Base-by-base conservation (phyloP, 1,140 invertebrate species). In the Brachionus calyciflorus region DNA sequence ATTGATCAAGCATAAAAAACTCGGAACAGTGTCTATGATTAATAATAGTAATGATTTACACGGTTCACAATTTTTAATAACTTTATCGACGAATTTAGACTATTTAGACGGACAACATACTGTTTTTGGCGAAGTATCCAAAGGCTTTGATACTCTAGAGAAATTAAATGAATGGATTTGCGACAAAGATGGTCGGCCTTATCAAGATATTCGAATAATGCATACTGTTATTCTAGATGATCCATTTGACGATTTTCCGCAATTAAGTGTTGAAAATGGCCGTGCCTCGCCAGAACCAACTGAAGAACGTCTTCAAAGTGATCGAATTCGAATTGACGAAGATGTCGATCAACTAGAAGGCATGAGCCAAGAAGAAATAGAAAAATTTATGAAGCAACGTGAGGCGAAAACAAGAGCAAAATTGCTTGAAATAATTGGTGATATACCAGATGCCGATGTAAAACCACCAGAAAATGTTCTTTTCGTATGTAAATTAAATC, bases 401-500 rank as follows among this genome's bases (percentile, higher is more conserved):
- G 96, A 99, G 86, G 95, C 94, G 0, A 93, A 93, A 86, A 93
- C 96, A 17, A 88, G 94, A 81, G 96, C 97, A 7, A 96, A 96
- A 19, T 94, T 99, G 79, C 87, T 99, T 46, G 96, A 99, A 89
- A 98, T 99, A 87, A 93, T 86, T 79, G 80, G 77, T 1, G 17
- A 77, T 24, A 37, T 77, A 30, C 60, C 70, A 12, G 55, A 77
- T 12, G 94, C 92, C 46, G 96, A 99, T 49, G 92, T 97, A 82
- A 93, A 93, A 21, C 97, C 97, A 0, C 95, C 96, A 7, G 97
- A 99, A 87, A 99, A 99, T 88, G 94, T 99, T 10, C 85, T 99
- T 0, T 99, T 99, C 87, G 93, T 99, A 6, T 99, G 97, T 86
- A 99, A 99, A 87, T 86, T 99, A n/a, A 99, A 99, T 88, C 95